Evolutionary conservation across 2,113 vertebrate species (phyloP).

Genomic region (Diadophis punctatus): DNA sequence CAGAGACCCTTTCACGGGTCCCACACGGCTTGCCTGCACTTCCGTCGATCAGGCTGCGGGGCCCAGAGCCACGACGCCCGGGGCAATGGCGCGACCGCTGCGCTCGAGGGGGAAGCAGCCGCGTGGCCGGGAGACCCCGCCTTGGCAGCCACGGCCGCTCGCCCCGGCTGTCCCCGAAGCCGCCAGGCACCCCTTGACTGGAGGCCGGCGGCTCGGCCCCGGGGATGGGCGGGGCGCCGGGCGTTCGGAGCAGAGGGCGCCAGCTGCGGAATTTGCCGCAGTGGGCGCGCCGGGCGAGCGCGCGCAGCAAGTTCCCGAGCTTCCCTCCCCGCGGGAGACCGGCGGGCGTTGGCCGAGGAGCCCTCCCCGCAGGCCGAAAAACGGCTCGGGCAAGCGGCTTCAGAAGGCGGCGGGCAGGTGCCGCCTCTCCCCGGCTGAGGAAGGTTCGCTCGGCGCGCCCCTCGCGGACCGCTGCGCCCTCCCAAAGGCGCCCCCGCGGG

Average conservation of each 20-base stretch:
- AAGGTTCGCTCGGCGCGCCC: neutral
- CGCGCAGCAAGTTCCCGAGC: slow-evolving; percentile 13
- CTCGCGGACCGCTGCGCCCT: no score
- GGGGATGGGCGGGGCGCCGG: neutral
- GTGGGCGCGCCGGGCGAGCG: slow-evolving; percentile 65
- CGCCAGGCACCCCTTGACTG: neutral
- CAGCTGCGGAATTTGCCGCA: slow-evolving; percentile 81
- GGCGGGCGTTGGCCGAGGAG: neutral
- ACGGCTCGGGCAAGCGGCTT: neutral
- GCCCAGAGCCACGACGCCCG: neutral
- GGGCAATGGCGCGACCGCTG: neutral
- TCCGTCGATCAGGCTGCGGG: neutral
- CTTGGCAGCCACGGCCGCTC: no score
- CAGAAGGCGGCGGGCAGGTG: neutral
- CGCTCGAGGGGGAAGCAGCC: neutral
- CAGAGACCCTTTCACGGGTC: neutral
- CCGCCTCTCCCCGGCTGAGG: neutral
- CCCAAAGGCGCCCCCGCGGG: neutral
- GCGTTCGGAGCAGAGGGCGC: slow-evolving; percentile 33
- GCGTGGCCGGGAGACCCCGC: neutral
- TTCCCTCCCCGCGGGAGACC: fast-evolving
- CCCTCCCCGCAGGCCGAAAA: neutral
- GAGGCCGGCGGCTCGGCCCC: neutral
- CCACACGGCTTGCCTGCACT: neutral
- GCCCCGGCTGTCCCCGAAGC: no score